Base-by-base conservation (phyloP, 2,797 vertebrate species). In the Furcifer pardalis region DNA sequence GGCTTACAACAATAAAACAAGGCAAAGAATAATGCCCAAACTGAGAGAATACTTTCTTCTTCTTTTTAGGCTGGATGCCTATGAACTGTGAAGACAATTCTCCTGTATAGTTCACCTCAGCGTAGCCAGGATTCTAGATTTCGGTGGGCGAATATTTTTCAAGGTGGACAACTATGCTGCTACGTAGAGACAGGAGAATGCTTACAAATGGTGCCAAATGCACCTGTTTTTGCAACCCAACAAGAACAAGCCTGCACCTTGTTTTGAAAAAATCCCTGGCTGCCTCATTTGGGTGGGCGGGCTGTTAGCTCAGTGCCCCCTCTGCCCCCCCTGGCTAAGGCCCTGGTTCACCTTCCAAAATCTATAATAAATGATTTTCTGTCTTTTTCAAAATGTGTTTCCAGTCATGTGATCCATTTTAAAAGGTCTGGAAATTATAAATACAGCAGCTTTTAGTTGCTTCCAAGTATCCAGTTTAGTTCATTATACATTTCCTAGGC, bases 371-470 rank as follows among this genome's bases (percentile, higher is more conserved):
- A 46, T 35, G 1, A 0, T 0, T 17, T 74, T 86, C 87, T 90
- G 87, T 91, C 90, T 94, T 89, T 90, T 94, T n/a, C 17, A 76
- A 94, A 91, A 88, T 83, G 90, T 1, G 73, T 90, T 93, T 94
- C 84, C 74, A 89, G 65, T 12, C 4, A 44, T 8, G 4, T 81
- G 76, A 21, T 90, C 83, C 77, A 37, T 21, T 88, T 88, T 65
- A 2, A 37, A 69, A 60, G 87, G 83, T 59, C 19, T 30, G 35
- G 68, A 84, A 83, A 66, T 66, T 68, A 80, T 90, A 90, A 91
- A 63, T 63, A 32, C 69, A 82, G 81, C 85, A 92, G 88, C 85
- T 88, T 91, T n/a, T 81, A 63, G 91, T 91, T 56, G n/a, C 30
- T 83, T 84, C 27, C 75, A 73, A 80, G 32, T 77, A 1, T 66